Conservation (phyloP, 2,888 invertebrate species). For the Drosophila peninsularis region DNA sequence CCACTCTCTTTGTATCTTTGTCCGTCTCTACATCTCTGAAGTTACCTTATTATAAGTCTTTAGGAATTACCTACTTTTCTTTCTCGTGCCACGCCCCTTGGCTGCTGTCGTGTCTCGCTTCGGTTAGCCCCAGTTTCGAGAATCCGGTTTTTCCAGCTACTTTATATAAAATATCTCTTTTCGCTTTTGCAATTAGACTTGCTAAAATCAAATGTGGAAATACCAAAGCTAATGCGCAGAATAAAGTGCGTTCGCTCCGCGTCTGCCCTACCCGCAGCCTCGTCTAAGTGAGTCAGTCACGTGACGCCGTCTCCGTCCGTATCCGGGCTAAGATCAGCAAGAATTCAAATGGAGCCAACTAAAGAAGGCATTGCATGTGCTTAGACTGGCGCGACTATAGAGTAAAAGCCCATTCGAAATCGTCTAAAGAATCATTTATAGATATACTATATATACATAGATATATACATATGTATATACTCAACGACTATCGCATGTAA, state of each 20-base stretch:
- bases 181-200: constrained; percentile 10
- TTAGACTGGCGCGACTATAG: not conserved
- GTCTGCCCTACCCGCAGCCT: not conserved
- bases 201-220: constrained; percentile 5
- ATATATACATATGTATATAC: not conserved
- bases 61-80: constrained; percentile 23
- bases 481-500: constrained; percentile 4
- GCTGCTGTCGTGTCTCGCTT: not conserved
- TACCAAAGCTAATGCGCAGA: not conserved
- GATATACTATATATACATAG: not conserved
- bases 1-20: not conserved
- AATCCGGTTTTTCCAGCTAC: constrained; percentile 15
- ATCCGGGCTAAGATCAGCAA: constrained; percentile 25
- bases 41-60: constrained; percentile 29
- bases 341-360: constrained; percentile 3
- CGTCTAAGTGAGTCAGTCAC: constrained; percentile 15
- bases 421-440: not conserved
- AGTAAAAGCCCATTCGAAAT: constrained; percentile 5
- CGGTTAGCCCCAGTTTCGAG: constrained; percentile 6
- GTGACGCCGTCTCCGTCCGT: constrained; percentile 7
- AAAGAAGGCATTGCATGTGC: not conserved
- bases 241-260: constrained; percentile 5
- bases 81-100: not conserved
- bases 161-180: constrained; percentile 6
- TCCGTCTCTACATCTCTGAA: not conserved